These are phyloP conservation scores for Noctuana brunneofusca DNA, from an alignment of 2,888 invertebrate species.

Conservation along the genomic window DNA sequence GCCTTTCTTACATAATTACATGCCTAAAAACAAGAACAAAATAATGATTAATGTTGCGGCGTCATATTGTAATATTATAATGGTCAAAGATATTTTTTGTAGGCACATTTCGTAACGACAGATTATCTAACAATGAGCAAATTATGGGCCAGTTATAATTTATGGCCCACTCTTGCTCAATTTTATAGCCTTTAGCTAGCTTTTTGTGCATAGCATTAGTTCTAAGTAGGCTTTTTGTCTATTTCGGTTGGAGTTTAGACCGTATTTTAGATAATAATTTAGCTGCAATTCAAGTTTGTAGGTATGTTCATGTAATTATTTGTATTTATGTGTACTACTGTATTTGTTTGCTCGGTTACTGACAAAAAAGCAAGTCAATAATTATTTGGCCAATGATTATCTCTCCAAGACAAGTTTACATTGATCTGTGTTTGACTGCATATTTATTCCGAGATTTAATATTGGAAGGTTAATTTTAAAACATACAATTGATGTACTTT, in stretches of 20 bases:
- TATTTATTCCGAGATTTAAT: too few species aligned
- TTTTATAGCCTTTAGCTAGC: conserved; percentile 8
- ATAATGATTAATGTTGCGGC: conserved; percentile 19
- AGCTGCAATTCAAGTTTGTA: background rate
- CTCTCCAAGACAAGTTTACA: too few species aligned
- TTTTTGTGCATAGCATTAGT: conserved; percentile 20
- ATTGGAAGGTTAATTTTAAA: too few species aligned
- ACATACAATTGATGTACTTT: too few species aligned
- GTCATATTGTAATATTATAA: conserved; percentile 39
- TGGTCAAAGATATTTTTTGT: conserved; percentile 50
- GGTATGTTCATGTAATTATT: background rate
- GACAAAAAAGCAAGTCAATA: too few species aligned
- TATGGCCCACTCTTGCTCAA: conserved; percentile 27
- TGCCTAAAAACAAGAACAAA: too few species aligned
- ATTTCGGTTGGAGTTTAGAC: background rate
- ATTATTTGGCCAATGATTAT: too few species aligned
- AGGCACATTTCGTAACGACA: conserved; percentile 47
- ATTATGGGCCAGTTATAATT: conserved; percentile 38
- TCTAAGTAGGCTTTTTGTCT: conserved; percentile 16
- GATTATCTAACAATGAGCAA: conserved; percentile 51
- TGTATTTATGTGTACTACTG: background rate
- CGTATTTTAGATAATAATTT: background rate
- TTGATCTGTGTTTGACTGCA: too few species aligned
- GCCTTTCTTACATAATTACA: too few species aligned
- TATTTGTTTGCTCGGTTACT: background rate